These are phyloP conservation scores for Paracentrotus lividus DNA, from an alignment of 53 echinoderm and acorn worm genomes.

Conservation along the genomic window DNA sequence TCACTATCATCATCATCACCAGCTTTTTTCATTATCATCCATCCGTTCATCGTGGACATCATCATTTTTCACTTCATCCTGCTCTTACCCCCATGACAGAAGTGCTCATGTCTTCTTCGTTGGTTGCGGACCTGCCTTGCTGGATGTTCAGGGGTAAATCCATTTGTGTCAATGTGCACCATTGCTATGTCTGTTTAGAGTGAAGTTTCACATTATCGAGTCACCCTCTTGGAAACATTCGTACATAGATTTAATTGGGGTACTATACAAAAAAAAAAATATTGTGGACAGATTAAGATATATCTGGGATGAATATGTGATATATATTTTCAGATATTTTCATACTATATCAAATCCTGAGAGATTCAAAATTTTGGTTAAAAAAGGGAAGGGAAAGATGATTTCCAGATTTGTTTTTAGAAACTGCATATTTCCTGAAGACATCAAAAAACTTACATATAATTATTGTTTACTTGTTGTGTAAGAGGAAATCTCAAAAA, in stretches of 20 bases:
- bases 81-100: slow-evolving; percentile 50
- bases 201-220: slow-evolving; percentile 17
- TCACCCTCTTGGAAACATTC: neutral
- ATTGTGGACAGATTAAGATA: neutral
- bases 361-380: too few species aligned
- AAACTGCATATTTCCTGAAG: neutral
- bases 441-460: neutral
- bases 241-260: too few species aligned
- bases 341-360: too few species aligned
- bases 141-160: slow-evolving; percentile 65
- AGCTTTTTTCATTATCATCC: too few species aligned
- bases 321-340: too few species aligned
- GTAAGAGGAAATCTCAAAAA: too few species aligned
- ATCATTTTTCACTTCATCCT: slow-evolving; percentile 53
- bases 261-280: too few species aligned
- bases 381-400: too few species aligned
- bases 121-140: slow-evolving; percentile 25
- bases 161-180: slow-evolving; percentile 28
- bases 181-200: slow-evolving; percentile 19
- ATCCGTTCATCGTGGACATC: neutral
- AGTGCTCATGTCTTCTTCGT: slow-evolving; percentile 47
- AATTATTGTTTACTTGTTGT: too few species aligned
- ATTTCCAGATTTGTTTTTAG: too few species aligned
- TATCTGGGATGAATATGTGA: too few species aligned
- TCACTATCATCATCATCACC: slow-evolving; percentile 44